These are phyloP conservation scores for Oeneis ivallda DNA, from an alignment of 2,888 invertebrate genomes.

Conservation along the genomic window DNA sequence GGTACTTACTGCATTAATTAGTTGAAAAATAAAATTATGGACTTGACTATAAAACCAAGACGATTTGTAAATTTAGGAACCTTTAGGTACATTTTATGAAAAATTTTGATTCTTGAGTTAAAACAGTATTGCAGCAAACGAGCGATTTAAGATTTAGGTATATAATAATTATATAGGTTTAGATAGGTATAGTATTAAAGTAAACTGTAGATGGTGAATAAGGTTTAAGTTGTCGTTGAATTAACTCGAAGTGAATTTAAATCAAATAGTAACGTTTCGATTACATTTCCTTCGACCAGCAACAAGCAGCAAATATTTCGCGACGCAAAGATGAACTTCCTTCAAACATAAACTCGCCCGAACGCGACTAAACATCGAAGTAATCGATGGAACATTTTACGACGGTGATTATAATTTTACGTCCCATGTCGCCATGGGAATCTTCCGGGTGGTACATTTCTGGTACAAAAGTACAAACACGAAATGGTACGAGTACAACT, in stretches of 20 bases:
- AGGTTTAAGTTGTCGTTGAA: no score
- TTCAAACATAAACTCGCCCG: constrained; percentile 7
- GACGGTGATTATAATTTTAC: constrained; percentile 30
- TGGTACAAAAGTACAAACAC: constrained; percentile 38
- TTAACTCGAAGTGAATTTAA: background rate
- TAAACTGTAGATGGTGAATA: no score
- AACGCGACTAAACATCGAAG: constrained; percentile 21
- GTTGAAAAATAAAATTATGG: no score
- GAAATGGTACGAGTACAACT: constrained; percentile 58
- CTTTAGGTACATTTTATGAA: no score
- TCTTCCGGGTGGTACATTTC: constrained; percentile 39
- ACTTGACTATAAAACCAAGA: no score
- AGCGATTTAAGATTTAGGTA: no score
- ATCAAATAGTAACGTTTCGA: background rate
- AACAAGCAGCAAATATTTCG: constrained; percentile 8
- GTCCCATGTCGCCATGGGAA: constrained; percentile 36
- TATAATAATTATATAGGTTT: no score
- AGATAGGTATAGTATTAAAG: no score
- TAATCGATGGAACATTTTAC: constrained; percentile 28
- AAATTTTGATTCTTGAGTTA: no score
- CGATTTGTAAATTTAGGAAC: no score
- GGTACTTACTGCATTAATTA: no score
- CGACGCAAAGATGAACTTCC: background rate
- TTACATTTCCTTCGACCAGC: background rate
- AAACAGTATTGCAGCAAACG: no score